Conservation (phyloP, 2,113 vertebrate species). For the Manacus vitellinus region DNA sequence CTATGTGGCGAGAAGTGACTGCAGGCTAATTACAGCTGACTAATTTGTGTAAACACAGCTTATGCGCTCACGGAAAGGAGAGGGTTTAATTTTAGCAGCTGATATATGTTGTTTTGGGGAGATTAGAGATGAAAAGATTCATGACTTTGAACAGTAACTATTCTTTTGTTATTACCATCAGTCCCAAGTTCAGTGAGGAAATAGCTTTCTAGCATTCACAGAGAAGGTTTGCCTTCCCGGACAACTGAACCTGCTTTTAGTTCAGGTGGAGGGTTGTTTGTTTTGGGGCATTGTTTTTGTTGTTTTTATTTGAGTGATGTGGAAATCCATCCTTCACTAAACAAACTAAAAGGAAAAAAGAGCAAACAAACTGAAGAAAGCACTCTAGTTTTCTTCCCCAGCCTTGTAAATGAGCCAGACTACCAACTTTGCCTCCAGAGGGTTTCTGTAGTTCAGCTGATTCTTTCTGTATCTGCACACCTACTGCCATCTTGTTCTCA, state of each 20-base stretch:
- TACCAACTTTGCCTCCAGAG: neutral
- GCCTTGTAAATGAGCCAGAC: neutral
- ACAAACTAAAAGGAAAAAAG: neutral
- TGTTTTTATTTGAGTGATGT: neutral
- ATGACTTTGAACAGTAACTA: neutral
- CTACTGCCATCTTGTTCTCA: neutral
- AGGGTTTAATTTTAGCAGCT: neutral
- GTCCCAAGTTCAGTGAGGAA: neutral
- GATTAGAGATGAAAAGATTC: neutral
- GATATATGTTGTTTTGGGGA: neutral
- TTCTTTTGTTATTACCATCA: neutral
- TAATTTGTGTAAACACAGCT: neutral
- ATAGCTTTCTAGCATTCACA: neutral
- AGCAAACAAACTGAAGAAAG: neutral
- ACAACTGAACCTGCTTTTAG: neutral
- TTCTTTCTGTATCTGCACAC: neutral
- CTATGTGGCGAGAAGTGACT: neutral
- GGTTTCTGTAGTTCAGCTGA: neutral
- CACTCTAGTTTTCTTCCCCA: neutral
- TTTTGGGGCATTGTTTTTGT: neutral
- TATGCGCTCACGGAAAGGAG: neutral
- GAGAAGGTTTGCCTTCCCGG: neutral
- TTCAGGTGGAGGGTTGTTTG: fast-evolving
- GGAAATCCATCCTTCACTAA: neutral
- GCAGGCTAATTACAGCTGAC: neutral